Conservation (phyloP, 1,140 invertebrate genomes). For the Oscheius sp. region DNA sequence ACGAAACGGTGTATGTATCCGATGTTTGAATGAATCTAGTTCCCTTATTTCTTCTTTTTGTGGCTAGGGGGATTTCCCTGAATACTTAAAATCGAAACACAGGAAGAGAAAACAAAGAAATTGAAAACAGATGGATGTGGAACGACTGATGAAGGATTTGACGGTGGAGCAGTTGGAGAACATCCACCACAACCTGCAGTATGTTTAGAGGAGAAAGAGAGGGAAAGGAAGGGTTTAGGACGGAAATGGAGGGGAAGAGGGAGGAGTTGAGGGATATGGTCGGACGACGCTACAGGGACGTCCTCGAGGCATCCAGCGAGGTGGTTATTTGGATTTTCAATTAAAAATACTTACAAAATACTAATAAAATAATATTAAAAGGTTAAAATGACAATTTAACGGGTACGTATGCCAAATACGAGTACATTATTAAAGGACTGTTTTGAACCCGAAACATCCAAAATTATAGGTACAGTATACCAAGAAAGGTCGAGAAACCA, state of each 20-base stretch:
- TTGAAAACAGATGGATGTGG: slow-evolving; percentile 56
- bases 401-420: no score
- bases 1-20: background rate
- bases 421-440: no score
- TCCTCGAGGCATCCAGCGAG: slow-evolving; percentile 61
- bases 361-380: no score
- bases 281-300: slow-evolving; percentile 61
- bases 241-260: slow-evolving; percentile 64
- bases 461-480: no score
- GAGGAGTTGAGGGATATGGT: slow-evolving; percentile 62
- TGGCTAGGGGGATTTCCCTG: no score
- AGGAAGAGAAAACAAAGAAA: no score
- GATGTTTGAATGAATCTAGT: background rate
- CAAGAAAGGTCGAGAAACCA: no score
- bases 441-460: no score
- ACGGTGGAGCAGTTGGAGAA: slow-evolving; percentile 55
- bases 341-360: no score
- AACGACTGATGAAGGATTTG: slow-evolving; percentile 54
- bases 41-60: slow-evolving; percentile 1
- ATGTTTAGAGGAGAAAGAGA: slow-evolving; percentile 7
- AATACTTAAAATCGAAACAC: no score
- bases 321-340: slow-evolving; percentile 37
- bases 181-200: slow-evolving; percentile 49
- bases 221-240: slow-evolving; percentile 33
- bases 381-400: no score